Evolutionary conservation across 2,113 vertebrate genomes (phyloP).

Genomic region (Sorex araneus): DNA sequence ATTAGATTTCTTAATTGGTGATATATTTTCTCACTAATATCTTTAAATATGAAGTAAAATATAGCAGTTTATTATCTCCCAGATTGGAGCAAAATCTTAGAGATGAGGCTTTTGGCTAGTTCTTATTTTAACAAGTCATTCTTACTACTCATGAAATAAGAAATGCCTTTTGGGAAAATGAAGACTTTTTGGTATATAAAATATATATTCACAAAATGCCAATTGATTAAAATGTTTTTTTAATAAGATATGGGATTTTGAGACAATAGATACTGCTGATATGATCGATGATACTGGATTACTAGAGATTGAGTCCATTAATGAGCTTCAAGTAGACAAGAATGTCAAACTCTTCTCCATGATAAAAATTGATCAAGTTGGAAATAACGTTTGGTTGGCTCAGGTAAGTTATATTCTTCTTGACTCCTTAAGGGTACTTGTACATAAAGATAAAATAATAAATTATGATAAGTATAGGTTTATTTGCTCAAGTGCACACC

Average conservation of each 20-base stretch:
- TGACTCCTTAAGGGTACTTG: conserved; percentile 4
- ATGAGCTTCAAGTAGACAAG: conserved; percentile 93
- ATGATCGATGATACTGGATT: conserved; percentile 87
- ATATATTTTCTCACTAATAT: conserved; percentile 5
- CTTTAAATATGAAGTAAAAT: conserved; percentile 18
- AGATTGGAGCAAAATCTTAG: conserved; percentile 9
- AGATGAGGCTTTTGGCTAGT: neutral
- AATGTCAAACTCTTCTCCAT: conserved; percentile 93
- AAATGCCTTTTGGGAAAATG: conserved; percentile 43
- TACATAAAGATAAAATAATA: conserved; percentile 46
- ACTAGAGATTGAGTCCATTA: conserved; percentile 94
- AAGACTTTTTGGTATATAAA: neutral
- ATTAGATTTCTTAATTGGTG: conserved; percentile 46
- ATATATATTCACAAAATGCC: conserved; percentile 43
- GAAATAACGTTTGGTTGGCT: conserved; percentile 94
- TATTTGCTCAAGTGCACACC: too few species aligned
- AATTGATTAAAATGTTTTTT: conserved; percentile 39
- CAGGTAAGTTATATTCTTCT: conserved; percentile 90
- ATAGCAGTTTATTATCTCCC: neutral
- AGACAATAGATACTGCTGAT: conserved; percentile 92
- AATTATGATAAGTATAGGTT: neutral
- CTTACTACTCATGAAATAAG: conserved; percentile 34
- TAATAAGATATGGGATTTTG: conserved; percentile 95
- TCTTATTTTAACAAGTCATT: neutral
- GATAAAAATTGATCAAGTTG: conserved; percentile 89